Percentiles rank a stretch among this genome's conserved stretches.
phyloP scores from a whole-genome alignment of 2,888 invertebrate genomes.

The Tipula helvola region DNA sequence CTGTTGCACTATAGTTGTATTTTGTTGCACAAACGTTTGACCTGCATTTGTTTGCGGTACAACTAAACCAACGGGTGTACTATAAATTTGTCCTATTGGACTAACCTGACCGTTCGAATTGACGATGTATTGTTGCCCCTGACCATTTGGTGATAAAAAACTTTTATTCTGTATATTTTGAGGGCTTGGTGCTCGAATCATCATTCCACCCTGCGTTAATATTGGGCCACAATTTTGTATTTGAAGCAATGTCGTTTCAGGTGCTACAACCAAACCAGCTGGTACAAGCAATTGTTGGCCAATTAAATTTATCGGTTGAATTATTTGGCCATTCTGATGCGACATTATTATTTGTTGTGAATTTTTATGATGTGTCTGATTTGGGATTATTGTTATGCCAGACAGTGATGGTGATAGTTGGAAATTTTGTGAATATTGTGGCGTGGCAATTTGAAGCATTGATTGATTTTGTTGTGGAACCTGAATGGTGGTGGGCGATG shows the following conservation, averaged over 20 bases:
- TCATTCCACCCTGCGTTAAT: slow-evolving; percentile 59
- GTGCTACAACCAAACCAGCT: slow-evolving; percentile 75
- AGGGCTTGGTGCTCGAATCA: slow-evolving; percentile 60
- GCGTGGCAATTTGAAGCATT: slow-evolving; percentile 47
- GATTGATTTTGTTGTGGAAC: slow-evolving; percentile 38
- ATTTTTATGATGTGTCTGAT: slow-evolving; percentile 35
- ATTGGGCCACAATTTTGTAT: slow-evolving; percentile 62
- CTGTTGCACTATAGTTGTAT: slow-evolving; percentile 73
- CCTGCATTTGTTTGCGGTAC: slow-evolving; percentile 32
- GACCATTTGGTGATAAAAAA: slow-evolving; percentile 58
- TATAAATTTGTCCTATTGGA: slow-evolving; percentile 44
- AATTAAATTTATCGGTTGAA: slow-evolving; percentile 72
- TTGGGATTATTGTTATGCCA: slow-evolving; percentile 47
- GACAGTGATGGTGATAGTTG: slow-evolving; percentile 66
- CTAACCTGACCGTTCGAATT: slow-evolving; percentile 61
- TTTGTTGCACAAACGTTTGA: slow-evolving; percentile 70
- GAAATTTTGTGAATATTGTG: slow-evolving; percentile 57
- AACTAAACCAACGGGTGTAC: slow-evolving; percentile 33
- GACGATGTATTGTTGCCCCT: slow-evolving; percentile 55
- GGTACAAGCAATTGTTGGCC: slow-evolving; percentile 77
- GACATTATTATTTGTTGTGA: slow-evolving; percentile 32
- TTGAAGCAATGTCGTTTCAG: slow-evolving; percentile 62
- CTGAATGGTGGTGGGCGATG: slow-evolving; percentile 27
- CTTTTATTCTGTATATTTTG: slow-evolving; percentile 62
- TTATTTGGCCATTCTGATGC: slow-evolving; percentile 44